Percentiles rank a stretch among this genome's conserved stretches.
phyloP scores from a whole-genome alignment of 2,888 invertebrate genomes.

The Eumacrocentrus americanus region DNA sequence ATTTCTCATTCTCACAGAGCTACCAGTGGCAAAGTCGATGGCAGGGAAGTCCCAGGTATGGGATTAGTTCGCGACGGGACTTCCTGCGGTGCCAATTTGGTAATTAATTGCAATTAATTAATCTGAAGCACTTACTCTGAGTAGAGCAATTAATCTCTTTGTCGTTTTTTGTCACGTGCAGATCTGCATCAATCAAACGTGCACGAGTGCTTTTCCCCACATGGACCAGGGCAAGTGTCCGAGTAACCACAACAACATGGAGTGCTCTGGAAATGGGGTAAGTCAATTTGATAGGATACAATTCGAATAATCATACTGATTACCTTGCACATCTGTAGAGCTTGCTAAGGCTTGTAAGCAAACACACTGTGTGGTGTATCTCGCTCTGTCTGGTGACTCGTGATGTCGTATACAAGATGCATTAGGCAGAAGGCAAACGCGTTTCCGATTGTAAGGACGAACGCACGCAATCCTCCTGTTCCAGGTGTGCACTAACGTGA shows the following conservation, averaged over 20 bases:
- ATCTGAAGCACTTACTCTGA: too few relatives aligned
- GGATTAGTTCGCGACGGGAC: conserved; percentile 94
- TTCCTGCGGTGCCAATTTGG: conserved; percentile 88
- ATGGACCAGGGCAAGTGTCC: conserved; percentile 89
- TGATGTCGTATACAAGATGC: conserved; percentile 10
- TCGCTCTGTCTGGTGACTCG: not conserved
- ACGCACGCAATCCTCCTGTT: conserved; percentile 30
- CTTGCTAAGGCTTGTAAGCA: not conserved
- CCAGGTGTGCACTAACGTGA: conserved; percentile 90
- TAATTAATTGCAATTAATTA: conserved; percentile 43
- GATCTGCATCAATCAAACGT: conserved; percentile 93
- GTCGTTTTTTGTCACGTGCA: too few relatives aligned
- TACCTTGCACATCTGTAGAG: too few relatives aligned
- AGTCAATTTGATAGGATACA: conserved; percentile 66
- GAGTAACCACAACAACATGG: conserved; percentile 82
- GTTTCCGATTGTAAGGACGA: not conserved
- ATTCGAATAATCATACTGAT: conserved; percentile 8
- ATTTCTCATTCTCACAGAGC: too few relatives aligned
- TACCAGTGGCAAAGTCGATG: conserved; percentile 73
- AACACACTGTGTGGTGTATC: not conserved
- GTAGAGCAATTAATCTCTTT: too few relatives aligned
- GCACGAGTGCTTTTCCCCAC: conserved; percentile 83
- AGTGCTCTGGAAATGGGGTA: conserved; percentile 96
- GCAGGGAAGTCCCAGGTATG: conserved; percentile 73
- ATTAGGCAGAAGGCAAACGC: conserved; percentile 3